Base-by-base conservation (phyloP, 1,140 invertebrate genomes). In the Watersipora subatra region DNA sequence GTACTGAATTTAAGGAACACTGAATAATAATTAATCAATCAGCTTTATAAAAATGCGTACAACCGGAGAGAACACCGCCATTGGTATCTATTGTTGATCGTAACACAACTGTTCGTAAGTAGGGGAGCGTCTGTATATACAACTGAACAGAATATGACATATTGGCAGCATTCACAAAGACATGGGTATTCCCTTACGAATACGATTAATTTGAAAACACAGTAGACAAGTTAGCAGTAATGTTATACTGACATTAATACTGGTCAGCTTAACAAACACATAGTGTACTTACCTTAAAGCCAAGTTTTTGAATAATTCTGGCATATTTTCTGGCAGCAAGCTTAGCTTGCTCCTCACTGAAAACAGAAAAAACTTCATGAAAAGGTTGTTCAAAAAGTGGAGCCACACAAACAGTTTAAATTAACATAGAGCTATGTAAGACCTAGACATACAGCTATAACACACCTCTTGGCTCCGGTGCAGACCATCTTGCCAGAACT, bases 401-500 rank as follows among this genome's bases (percentile, higher is more conserved):
- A n/a, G n/a, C n/a, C n/a, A n/a, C n/a, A n/a, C n/a, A n/a, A n/a
- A n/a, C n/a, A n/a, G n/a, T n/a, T n/a, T n/a, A n/a, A n/a, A n/a
- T n/a, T n/a, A n/a, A n/a, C n/a, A n/a, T n/a, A n/a, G n/a, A n/a
- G n/a, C n/a, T n/a, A n/a, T n/a, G n/a, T n/a, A n/a, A n/a, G n/a
- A n/a, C n/a, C n/a, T n/a, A n/a, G n/a, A n/a, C n/a, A n/a, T n/a
- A n/a, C n/a, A n/a, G n/a, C n/a, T n/a, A n/a, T n/a, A n/a, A n/a
- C 27, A 25, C 72, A 82, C 75, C 81, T 98, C 83, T 99, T 99
- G 0, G 97, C 97, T 22, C 97, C 97, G 0, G 97, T 99, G 78
- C 97, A 99, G 0, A 99, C 97, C 96, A 99, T 99, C 86, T 99
- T 99, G 0, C 97, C 97, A 55, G 95, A 98, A 73, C 93, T 96